Conservation (phyloP, 2,113 vertebrate species). For the Mungos mungo region DNA sequence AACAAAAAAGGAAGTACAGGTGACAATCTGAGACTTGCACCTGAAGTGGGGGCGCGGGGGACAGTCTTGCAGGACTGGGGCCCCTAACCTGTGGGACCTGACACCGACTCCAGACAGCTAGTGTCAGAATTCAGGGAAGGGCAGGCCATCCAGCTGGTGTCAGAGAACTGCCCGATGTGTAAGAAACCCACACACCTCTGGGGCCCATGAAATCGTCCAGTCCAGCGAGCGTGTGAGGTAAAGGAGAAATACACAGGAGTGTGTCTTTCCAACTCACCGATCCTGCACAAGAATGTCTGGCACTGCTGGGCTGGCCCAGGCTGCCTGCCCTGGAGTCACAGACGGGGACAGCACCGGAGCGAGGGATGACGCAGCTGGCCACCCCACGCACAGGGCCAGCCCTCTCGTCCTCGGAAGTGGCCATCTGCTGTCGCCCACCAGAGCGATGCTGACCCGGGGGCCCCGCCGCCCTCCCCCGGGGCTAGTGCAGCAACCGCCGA, state of each 20-base stretch:
- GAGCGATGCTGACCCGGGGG: background rate
- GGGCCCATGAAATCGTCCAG: background rate
- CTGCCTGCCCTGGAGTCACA: no score
- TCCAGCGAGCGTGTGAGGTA: background rate
- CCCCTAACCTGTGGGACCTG: background rate
- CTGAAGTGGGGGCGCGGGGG: background rate
- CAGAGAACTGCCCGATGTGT: rapidly evolving
- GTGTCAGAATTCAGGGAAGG: background rate
- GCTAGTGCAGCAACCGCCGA: rapidly evolving
- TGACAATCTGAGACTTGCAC: background rate
- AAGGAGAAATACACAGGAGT: background rate
- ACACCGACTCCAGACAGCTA: background rate
- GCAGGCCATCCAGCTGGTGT: background rate
- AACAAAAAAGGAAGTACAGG: background rate
- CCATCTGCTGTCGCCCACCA: background rate
- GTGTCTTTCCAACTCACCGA: background rate
- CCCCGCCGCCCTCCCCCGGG: background rate
- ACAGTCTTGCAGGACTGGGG: background rate
- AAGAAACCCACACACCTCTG: background rate
- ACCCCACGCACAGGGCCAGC: background rate
- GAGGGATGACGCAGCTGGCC: background rate
- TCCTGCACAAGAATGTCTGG: background rate
- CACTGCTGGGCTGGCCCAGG: background rate
- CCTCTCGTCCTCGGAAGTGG: background rate
- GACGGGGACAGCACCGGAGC: background rate